Evolutionary conservation across 2,797 vertebrate species (phyloP).

Genomic region (Synaphobranchus kaupii): DNA sequence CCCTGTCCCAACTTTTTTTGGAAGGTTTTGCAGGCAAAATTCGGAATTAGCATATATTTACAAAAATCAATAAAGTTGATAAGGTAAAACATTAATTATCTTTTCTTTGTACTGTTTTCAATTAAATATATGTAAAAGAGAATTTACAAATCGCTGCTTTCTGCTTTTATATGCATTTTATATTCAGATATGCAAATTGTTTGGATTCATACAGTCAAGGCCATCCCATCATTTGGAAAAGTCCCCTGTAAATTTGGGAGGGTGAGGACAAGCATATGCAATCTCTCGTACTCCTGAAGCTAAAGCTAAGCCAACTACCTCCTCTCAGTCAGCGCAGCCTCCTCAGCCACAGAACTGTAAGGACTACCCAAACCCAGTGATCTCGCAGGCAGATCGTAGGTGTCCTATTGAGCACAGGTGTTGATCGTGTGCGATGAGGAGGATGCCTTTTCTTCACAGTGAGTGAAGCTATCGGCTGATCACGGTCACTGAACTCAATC

Average conservation of each 20-base stretch:
- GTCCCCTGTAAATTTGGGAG: background rate
- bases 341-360: background rate
- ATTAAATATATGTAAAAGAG: no score
- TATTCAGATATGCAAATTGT: background rate
- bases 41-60: no score
- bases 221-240: background rate
- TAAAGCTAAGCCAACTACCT: background rate
- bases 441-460: no score
- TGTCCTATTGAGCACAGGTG: background rate
- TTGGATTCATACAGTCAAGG: background rate
- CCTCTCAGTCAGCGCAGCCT: background rate
- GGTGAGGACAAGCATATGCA: background rate
- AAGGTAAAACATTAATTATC: no score
- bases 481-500: no score
- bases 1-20: no score
- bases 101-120: no score
- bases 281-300: background rate
- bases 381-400: background rate
- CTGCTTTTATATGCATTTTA: no score
- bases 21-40: no score
- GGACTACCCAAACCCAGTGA: background rate
- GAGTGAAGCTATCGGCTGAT: background rate
- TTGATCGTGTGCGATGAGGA: background rate
- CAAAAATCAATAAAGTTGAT: no score
- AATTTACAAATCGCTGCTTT: no score